phyloP scores from a whole-genome alignment of 2,797 vertebrate species.

The Phoeniculus purpureus region DNA sequence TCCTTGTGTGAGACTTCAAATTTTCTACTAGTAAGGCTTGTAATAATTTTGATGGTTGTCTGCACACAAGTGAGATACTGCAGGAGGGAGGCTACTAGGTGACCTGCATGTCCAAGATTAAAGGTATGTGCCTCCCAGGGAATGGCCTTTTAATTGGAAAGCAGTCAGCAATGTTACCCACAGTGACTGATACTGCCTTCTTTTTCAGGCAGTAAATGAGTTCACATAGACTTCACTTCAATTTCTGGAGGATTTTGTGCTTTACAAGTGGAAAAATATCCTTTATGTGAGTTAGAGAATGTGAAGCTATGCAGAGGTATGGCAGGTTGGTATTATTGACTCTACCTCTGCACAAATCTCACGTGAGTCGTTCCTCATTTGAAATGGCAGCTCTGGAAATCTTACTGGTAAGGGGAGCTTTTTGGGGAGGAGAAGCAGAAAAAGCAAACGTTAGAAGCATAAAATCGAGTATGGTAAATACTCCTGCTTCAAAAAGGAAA shows the following conservation, averaged over 20 bases:
- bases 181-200: slow-evolving; percentile 8
- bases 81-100: not conserved
- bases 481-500: not conserved
- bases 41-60: not conserved
- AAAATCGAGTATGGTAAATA: not conserved
- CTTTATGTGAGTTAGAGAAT: not conserved
- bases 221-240: slow-evolving; percentile 8
- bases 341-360: not conserved
- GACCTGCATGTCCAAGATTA: not conserved
- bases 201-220: not conserved
- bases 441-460: not conserved
- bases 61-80: not conserved
- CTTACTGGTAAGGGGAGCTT: not conserved
- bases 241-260: slow-evolving; percentile 19
- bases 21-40: not conserved
- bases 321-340: not conserved
- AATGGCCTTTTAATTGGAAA: slow-evolving; percentile 31
- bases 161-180: slow-evolving; percentile 34
- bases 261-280: not conserved
- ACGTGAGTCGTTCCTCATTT: not conserved
- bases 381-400: not conserved
- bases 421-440: not conserved
- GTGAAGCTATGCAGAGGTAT: not conserved
- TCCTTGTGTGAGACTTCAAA: not conserved
- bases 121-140: not conserved